Evolutionary conservation across 2,797 vertebrate species (phyloP).

Genomic region (Mus spretus): DNA sequence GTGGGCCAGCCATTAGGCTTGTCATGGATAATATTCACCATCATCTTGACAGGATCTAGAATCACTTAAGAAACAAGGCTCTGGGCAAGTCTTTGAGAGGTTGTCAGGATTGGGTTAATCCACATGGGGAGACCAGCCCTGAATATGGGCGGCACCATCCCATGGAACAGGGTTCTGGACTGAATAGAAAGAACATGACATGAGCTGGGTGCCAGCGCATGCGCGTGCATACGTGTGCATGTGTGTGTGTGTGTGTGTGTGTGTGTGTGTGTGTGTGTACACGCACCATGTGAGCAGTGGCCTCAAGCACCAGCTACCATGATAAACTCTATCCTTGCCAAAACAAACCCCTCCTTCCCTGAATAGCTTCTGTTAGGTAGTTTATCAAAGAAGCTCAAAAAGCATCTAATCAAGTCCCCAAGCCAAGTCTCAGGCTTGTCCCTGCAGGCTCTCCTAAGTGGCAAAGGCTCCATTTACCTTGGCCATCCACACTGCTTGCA

Average conservation of each 20-base stretch:
- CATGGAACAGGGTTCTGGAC: neutral
- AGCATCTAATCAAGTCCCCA: neutral
- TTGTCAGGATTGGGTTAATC: neutral
- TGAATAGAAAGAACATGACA: neutral
- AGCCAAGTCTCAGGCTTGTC: neutral
- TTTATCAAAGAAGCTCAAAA: neutral
- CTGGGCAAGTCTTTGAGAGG: neutral
- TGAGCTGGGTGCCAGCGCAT: neutral
- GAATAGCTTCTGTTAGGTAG: neutral
- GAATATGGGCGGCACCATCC: neutral
- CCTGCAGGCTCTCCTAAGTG: neutral
- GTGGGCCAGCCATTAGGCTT: neutral
- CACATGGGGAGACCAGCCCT: neutral
- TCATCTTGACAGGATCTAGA: neutral
- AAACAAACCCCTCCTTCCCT: neutral
- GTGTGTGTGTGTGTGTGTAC: too few relatives aligned
- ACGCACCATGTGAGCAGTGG: neutral
- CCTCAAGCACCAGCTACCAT: neutral
- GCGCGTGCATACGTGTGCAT: neutral
- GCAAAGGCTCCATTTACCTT: neutral
- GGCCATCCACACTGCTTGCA: neutral
- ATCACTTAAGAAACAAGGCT: neutral
- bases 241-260: neutral
- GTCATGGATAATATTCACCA: neutral
- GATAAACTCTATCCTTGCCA: neutral